Evolutionary conservation across 2,113 vertebrate species (phyloP).

Genomic region (Mastomys coucha): DNA sequence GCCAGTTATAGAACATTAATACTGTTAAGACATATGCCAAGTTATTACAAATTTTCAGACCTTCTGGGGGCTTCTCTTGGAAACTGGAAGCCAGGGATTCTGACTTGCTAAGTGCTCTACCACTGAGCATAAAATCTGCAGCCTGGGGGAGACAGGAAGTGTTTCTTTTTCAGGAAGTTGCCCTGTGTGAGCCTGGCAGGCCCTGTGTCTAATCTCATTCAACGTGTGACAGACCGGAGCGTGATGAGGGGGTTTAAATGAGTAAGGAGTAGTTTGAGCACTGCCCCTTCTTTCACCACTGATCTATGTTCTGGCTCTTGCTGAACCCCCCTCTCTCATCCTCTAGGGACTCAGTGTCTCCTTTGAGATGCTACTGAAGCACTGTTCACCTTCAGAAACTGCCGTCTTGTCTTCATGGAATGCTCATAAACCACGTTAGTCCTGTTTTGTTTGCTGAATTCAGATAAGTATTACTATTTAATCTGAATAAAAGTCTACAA

Average conservation of each 20-base stretch:
- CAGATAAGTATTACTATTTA: background rate
- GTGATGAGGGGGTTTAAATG: background rate
- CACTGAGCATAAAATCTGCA: background rate
- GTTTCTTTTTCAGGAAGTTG: background rate
- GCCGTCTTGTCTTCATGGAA: background rate
- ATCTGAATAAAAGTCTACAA: background rate
- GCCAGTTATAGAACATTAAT: background rate
- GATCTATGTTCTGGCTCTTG: background rate
- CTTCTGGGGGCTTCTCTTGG: no score
- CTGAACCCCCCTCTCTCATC: background rate
- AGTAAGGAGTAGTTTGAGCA: background rate
- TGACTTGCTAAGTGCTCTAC: background rate
- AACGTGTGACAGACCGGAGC: background rate
- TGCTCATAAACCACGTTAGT: background rate
- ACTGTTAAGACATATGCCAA: background rate
- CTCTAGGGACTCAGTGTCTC: background rate
- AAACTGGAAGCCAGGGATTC: background rate
- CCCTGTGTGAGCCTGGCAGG: background rate
- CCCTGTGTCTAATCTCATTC: background rate
- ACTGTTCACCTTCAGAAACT: slow-evolving; percentile 37
- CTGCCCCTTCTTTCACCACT: background rate
- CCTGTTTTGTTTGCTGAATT: background rate
- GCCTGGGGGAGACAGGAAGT: background rate
- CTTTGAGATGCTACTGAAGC: background rate
- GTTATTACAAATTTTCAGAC: no score